Percentiles rank a stretch among this genome's conserved stretches.
Evolutionary conservation across 2,113 vertebrate genomes (phyloP).

Genomic region (Galeopterus variegatus): DNA sequence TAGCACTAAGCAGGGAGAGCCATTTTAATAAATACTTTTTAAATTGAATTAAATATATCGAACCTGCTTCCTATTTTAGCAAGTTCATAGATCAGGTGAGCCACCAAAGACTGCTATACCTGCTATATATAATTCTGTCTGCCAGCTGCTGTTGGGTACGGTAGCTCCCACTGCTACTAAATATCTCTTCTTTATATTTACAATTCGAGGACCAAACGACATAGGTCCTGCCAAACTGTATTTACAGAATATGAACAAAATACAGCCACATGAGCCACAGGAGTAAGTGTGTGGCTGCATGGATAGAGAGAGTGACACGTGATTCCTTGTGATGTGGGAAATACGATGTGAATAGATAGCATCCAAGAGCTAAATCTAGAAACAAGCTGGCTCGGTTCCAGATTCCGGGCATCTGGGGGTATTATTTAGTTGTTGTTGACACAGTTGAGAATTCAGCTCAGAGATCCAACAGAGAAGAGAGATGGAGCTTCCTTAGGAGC

Average conservation of each 20-base stretch:
- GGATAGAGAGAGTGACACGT: not conserved
- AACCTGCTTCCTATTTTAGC: constrained; percentile 64
- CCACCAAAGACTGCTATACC: constrained; percentile 52
- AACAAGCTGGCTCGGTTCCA: constrained; percentile 60
- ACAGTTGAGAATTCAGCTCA: constrained; percentile 71
- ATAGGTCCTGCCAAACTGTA: constrained; percentile 41
- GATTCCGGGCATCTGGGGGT: constrained; percentile 62
- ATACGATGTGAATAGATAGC: constrained; percentile 34
- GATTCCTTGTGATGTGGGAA: constrained; percentile 28
- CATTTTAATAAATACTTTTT: constrained; percentile 58
- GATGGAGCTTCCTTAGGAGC: constrained; percentile 63
- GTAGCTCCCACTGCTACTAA: constrained; percentile 51
- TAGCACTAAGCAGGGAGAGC: not conserved
- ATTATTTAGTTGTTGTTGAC: constrained; percentile 75
- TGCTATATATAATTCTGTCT: constrained; percentile 31
- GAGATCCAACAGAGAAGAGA: constrained; percentile 52
- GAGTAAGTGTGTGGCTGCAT: not conserved
- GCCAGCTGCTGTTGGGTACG: not conserved
- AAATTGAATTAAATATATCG: constrained; percentile 66
- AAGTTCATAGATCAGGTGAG: constrained; percentile 60
- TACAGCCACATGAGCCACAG: not conserved
- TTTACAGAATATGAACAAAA: constrained; percentile 70
- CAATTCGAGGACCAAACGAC: constrained; percentile 33
- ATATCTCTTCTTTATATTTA: constrained; percentile 67
- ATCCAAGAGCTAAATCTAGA: constrained; percentile 61